Evolutionary conservation across 2,113 vertebrate genomes (phyloP), one percentile per base, ranked within the genome.

Genomic region (Parus major): DNA sequence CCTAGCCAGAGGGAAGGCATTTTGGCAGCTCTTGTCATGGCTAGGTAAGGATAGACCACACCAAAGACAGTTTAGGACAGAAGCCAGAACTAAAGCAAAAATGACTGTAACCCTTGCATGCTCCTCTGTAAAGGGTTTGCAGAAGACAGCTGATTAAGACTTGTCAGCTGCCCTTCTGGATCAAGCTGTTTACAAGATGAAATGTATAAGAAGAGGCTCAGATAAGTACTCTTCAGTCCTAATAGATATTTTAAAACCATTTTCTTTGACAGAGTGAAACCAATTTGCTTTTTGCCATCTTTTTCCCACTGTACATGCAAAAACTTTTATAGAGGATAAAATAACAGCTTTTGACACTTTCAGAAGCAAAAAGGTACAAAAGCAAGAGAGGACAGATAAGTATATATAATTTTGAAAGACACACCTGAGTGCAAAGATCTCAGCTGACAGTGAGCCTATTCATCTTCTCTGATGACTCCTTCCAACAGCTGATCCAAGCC

Each of bases 171-270:
- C 27, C 35, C 55, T 77, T 86, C 35, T 6, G 66, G 60, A 88
- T 66, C 60, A 77, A 85, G 20, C 35, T 90, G 39, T 77, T 85
- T 90, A 86, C 52, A 83, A 92, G 68, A 90, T 27, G 55, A 88
- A 46, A 65, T 35, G 11, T 33, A 39, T 91, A 61, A 87, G 73
- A 85, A 39, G 31, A 56, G 59, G 12, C 50, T 87, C 55, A 73
- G 39, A 25, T 65, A 76, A 90, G 68, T 46, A 20, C 56, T 86
- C 47, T 82, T 88, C 60, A 80, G 39, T 23, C 9, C 28, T 63
- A 80, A 78, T 6, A 91, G 60, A 42, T 44, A 81, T 69, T 93
- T 93, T 84, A 84, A 86, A 96, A 82, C 60, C 21, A 21, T 82
- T 93, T 92, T 86, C 53, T 23, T 87, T 89, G 89, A 86, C 56